These are phyloP conservation scores for Rhamphomyia laevipes DNA, from an alignment of 2,888 invertebrate species.

Conservation along the genomic window DNA sequence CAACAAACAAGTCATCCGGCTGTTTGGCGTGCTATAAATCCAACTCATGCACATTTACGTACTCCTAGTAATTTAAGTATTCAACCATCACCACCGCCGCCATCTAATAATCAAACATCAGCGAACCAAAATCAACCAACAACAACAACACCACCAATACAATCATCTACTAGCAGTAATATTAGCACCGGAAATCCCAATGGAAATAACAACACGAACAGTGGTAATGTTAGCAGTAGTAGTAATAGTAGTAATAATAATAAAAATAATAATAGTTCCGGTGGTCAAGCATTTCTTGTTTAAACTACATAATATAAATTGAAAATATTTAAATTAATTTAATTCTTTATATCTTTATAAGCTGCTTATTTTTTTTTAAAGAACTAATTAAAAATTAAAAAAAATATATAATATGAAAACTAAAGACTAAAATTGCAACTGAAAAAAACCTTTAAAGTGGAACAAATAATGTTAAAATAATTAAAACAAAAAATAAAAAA, in stretches of 20 bases:
- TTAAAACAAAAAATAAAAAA: too few species aligned
- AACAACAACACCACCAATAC: neutral
- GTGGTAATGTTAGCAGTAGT: neutral
- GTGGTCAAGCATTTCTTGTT: conserved; percentile 35
- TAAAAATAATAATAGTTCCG: conserved; percentile 23
- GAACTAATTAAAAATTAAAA: too few species aligned
- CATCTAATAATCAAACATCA: neutral
- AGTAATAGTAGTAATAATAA: conserved; percentile 7
- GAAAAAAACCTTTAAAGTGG: too few species aligned
- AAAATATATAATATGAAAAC: too few species aligned
- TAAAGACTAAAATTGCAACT: too few species aligned
- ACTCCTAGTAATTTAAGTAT: neutral
- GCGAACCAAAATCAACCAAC: neutral
- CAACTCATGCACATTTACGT: neutral
- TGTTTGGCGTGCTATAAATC: neutral
- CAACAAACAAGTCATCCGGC: neutral
- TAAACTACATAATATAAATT: conserved; percentile 14
- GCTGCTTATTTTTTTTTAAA: too few species aligned
- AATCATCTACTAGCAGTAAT: neutral
- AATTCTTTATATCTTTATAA: too few species aligned
- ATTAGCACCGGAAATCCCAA: neutral
- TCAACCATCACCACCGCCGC: neutral
- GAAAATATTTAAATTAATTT: too few species aligned
- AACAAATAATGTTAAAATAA: too few species aligned
- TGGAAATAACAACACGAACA: neutral